Evolutionary conservation across 92 coral and sea anemone species (phyloP), one percentile per base, ranked within the genome.

Genomic region (Blastomussa wellsi): DNA sequence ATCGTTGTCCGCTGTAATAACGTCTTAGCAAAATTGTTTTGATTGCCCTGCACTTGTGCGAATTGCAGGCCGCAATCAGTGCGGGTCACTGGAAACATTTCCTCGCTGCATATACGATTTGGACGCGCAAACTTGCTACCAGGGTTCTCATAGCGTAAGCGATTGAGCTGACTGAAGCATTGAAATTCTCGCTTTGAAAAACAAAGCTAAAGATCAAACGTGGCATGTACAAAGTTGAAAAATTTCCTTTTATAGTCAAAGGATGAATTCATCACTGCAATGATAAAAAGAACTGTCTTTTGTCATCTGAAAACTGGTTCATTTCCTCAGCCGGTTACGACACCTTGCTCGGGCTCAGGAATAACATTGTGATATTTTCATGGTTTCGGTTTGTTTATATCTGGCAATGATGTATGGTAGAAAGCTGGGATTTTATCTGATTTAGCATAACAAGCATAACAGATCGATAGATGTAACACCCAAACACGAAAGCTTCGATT

Each of bases 301-400:
- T 68, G n/a, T 4, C 60, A 19, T 6, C 19, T 13, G 52, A 71
- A 32, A 81, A 44, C 13, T 31, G 11, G 29, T 36, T 68, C 73
- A 14, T 69, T 70, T 70, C 76, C 77, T 82, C 22, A 36, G 28
- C 78, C 11, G 38, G 26, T 16, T 60, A 39, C 26, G 35, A 44
- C 48, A 48, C 76, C 49, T 67, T 37, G 22, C 65, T 22, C 49
- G 49, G 2, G 85, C 49, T 81, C n/a, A 24, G 31, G 7, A 13
- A 17, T 22, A 41, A 7, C 4, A 41, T 41, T 41, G 4, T 41
- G 44, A 6, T 60, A 44, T 31, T 16, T 22, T 70, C 38, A 37
- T n/a, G 35, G 37, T 71, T 71, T 52, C 70, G 39, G 35, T 38
- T 69, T 53, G 41, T 70, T 82, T 72, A 52, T 70, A 62, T 35